These are phyloP conservation scores for Ochotona princeps DNA, from an alignment of 2,113 vertebrate genomes.

Conservation along the genomic window DNA sequence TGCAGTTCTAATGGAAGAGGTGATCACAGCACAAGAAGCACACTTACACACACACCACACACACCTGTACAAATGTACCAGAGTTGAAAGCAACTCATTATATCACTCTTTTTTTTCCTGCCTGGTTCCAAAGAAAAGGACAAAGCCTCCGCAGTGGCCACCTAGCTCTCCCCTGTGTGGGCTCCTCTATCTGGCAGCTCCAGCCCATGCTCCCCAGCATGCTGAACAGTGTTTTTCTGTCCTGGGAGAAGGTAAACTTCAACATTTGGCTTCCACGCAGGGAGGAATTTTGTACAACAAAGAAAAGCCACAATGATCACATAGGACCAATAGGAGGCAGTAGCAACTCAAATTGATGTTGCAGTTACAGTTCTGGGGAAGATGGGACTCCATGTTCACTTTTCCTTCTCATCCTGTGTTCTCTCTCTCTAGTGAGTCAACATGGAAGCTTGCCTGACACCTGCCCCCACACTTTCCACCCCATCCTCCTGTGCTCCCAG, in stretches of 20 bases:
- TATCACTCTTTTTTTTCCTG: neutral
- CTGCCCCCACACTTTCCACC: neutral
- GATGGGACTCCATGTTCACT: neutral
- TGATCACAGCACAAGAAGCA: neutral
- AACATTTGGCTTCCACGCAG: neutral
- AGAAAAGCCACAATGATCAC: neutral
- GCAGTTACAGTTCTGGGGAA: neutral
- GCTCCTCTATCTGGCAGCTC: neutral
- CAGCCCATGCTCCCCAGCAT: neutral
- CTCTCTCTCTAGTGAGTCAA: neutral
- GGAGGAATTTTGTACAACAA: neutral
- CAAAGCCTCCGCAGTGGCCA: neutral
- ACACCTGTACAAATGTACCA: neutral
- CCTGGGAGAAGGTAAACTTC: neutral
- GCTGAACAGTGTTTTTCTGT: neutral
- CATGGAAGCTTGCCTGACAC: neutral
- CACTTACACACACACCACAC: no score
- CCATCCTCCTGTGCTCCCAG: neutral
- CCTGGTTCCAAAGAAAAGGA: neutral
- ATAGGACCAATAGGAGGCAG: neutral
- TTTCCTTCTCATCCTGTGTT: neutral
- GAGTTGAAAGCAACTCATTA: neutral
- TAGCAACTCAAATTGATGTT: neutral
- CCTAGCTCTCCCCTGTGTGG: neutral
- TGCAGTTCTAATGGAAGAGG: neutral